phyloP scores from a whole-genome alignment of 64 coral and sea anemone genomes.

The Exaiptasia diaphana region DNA sequence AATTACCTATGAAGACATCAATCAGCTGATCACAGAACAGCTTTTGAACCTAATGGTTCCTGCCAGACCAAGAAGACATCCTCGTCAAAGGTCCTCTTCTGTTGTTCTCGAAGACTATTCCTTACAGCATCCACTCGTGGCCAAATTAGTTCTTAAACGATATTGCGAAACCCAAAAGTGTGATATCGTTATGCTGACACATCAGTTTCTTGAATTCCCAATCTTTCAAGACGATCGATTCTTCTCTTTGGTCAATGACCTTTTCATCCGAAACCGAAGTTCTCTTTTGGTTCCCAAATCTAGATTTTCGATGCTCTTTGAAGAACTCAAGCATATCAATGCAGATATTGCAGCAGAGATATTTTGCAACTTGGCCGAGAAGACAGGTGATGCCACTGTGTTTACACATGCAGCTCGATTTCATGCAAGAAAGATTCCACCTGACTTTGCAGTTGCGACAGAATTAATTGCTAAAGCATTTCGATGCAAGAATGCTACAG shows the following conservation, averaged over 20 bases:
- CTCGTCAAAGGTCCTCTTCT: neutral
- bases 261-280: conserved; percentile 51
- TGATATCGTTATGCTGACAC: conserved; percentile 15
- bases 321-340: conserved; percentile 29
- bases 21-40: conserved; percentile 19
- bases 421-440: conserved; percentile 51
- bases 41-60: conserved; percentile 71
- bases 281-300: neutral
- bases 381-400: conserved; percentile 51
- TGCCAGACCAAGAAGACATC: neutral
- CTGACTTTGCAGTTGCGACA: conserved; percentile 50
- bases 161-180: conserved; percentile 13
- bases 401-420: conserved; percentile 65
- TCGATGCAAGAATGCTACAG: conserved; percentile 28
- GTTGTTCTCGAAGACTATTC: conserved; percentile 36
- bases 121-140: conserved; percentile 57
- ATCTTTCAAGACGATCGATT: conserved; percentile 35
- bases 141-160: conserved; percentile 53
- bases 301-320: conserved; percentile 61
- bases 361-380: conserved; percentile 54
- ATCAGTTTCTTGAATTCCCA: conserved; percentile 52
- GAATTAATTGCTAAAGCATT: conserved; percentile 32
- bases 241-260: conserved; percentile 39
- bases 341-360: conserved; percentile 24
- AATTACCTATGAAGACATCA: conserved; percentile 57